These are phyloP conservation scores for Empidonax traillii DNA, from an alignment of 2,113 vertebrate genomes.

Conservation along the genomic window DNA sequence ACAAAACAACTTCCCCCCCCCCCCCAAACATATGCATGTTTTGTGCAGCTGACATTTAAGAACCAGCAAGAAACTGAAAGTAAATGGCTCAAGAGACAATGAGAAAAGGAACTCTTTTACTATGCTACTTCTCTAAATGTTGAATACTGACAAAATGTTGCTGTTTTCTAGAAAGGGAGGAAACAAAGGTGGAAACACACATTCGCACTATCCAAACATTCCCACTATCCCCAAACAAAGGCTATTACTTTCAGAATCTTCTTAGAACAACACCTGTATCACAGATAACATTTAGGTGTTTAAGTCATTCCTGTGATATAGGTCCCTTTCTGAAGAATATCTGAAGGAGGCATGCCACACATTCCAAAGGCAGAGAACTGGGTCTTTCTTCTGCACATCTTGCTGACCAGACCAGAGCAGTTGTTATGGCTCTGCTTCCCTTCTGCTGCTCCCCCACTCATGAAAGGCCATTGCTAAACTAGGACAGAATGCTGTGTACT, in stretches of 20 bases:
- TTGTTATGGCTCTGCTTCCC: background rate
- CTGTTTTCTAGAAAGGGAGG: background rate
- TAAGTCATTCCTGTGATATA: background rate
- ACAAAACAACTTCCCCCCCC: too few relatives aligned
- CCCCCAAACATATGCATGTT: background rate
- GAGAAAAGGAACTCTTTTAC: background rate
- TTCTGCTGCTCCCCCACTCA: background rate
- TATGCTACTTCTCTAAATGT: background rate
- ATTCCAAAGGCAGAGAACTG: too few relatives aligned
- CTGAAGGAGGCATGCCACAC: background rate
- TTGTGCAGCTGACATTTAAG: background rate
- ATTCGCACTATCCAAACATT: background rate
- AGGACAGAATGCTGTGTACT: background rate
- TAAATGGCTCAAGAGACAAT: background rate
- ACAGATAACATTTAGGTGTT: background rate
- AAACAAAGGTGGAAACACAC: background rate
- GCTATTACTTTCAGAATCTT: background rate
- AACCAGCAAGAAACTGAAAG: background rate
- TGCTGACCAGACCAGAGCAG: background rate
- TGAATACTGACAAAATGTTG: background rate
- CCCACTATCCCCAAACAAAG: background rate
- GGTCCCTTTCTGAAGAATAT: background rate
- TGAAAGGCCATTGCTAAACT: background rate
- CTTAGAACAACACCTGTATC: background rate
- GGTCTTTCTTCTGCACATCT: background rate